phyloP scores from a whole-genome alignment of 2,113 vertebrate species.

The Syrmaticus mikado region DNA sequence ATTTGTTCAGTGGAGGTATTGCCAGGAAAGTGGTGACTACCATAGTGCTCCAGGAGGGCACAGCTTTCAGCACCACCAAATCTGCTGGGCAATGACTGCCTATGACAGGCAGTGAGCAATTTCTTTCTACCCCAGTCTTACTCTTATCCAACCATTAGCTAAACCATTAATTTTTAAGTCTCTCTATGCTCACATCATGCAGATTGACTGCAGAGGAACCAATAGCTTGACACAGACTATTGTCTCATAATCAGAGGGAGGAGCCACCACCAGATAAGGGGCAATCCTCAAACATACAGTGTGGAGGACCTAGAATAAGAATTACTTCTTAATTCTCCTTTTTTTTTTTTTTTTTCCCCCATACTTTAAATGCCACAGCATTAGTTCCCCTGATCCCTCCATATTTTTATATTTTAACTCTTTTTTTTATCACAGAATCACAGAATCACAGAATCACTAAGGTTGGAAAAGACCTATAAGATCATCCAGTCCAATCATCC shows the following conservation, averaged over 20 bases:
- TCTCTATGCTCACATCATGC: background rate
- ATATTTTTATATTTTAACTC: background rate
- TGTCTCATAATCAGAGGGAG: background rate
- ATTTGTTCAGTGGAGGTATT: background rate
- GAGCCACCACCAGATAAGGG: background rate
- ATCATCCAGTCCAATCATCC: no score
- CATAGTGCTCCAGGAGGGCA: accelerated
- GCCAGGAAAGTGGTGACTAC: accelerated
- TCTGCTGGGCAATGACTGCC: background rate
- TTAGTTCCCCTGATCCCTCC: accelerated
- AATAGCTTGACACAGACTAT: background rate
- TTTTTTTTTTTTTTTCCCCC: background rate
- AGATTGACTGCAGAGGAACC: background rate
- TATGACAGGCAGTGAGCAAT: background rate
- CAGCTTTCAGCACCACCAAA: background rate
- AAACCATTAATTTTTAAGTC: background rate
- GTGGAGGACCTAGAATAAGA: background rate
- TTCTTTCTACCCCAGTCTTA: background rate
- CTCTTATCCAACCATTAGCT: background rate
- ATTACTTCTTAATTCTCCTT: background rate
- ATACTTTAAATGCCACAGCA: background rate
- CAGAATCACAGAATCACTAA: no score
- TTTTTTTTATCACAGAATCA: no score
- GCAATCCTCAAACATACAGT: background rate
- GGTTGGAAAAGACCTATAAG: no score